Percentiles rank a stretch among this genome's conserved stretches.
phyloP scores from a whole-genome alignment of 2,113 vertebrate species.

The Nematolebias whitei region DNA sequence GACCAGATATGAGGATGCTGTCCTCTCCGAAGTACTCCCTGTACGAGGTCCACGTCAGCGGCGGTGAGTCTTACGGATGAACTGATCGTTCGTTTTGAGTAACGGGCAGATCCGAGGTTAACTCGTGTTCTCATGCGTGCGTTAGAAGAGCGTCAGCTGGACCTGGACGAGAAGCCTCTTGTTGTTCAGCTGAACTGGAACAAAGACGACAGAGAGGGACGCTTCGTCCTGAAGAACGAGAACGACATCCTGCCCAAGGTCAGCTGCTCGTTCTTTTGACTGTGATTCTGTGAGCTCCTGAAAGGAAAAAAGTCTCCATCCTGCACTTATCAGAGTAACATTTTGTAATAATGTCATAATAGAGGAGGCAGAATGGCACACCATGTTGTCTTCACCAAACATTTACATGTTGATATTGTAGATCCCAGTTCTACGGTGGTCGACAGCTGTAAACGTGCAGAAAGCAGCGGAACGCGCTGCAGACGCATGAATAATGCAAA shows the following conservation, averaged over 20 bases:
- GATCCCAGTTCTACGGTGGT: too few species aligned
- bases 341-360: too few species aligned
- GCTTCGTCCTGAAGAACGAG: slow-evolving; percentile 99
- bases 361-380: too few species aligned
- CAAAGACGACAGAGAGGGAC: slow-evolving; percentile 96
- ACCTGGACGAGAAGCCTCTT: slow-evolving; percentile 95
- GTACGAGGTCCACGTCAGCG: slow-evolving; percentile 98
- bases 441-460: too few species aligned
- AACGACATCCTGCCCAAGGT: slow-evolving; percentile 93
- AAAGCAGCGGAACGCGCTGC: too few species aligned
- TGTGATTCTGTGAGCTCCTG: slow-evolving; percentile 14
- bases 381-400: too few species aligned
- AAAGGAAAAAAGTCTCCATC: too few species aligned
- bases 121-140: slow-evolving; percentile 29
- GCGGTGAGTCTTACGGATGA: slow-evolving; percentile 84
- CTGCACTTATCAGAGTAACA: too few species aligned
- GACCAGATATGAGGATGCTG: slow-evolving; percentile 98
- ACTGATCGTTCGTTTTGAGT: too few species aligned
- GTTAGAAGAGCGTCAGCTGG: slow-evolving; percentile 98
- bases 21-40: slow-evolving; percentile 96
- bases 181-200: slow-evolving; percentile 99
- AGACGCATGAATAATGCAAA: too few species aligned
- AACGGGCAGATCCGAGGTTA: neutral
- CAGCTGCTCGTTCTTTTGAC: slow-evolving; percentile 7
- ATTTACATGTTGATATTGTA: too few species aligned